Evolutionary conservation across 2,888 invertebrate genomes (phyloP).

Genomic region (Hoplodrina ambigua): DNA sequence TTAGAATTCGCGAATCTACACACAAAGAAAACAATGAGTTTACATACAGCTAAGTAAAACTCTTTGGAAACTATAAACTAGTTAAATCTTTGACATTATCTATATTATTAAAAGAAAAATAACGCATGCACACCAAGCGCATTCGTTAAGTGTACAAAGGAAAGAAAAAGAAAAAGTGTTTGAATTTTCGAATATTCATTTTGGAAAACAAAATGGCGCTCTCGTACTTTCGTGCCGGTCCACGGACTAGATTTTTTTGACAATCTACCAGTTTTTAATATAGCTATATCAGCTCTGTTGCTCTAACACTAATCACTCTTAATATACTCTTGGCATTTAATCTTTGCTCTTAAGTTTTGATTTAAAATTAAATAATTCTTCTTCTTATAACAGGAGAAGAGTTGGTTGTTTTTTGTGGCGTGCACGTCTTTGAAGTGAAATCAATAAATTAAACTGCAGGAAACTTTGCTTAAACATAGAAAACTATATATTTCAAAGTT

Average conservation of each 20-base stretch:
- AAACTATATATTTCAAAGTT: too few species aligned
- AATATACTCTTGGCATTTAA: conserved; percentile 70
- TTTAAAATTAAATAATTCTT: conserved; percentile 66
- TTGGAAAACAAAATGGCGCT: neutral
- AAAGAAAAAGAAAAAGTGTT: neutral
- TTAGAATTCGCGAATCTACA: conserved; percentile 5
- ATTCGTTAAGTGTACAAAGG: conserved; percentile 14
- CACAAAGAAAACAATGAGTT: neutral
- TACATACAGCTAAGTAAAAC: neutral
- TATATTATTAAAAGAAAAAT: neutral
- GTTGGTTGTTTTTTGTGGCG: conserved; percentile 51
- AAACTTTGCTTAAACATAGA: neutral
- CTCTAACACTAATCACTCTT: conserved; percentile 70
- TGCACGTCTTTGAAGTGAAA: neutral
- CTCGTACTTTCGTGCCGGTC: conserved; percentile 27
- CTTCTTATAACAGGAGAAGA: conserved; percentile 82
- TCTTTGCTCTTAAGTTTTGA: conserved; percentile 61
- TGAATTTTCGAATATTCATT: neutral
- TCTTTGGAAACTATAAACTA: neutral
- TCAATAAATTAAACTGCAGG: neutral
- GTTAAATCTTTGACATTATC: neutral
- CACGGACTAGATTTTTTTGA: conserved; percentile 55
- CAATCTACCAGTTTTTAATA: conserved; percentile 47
- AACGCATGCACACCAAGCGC: neutral
- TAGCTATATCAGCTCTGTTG: conserved; percentile 42